Evolutionary conservation across 2,888 invertebrate genomes (phyloP).

Genomic region (Microctonus brassicae): DNA sequence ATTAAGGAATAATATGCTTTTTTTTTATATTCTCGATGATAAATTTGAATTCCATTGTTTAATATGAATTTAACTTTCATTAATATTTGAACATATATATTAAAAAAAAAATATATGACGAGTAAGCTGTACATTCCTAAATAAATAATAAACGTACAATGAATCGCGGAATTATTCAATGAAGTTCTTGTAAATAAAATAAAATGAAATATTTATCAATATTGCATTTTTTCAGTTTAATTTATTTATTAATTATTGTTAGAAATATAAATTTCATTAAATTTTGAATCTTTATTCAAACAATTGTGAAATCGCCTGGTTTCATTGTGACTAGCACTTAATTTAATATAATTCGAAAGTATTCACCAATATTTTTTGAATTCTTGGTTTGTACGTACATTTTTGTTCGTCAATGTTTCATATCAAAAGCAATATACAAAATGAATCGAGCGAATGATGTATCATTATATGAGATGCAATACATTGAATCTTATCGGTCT

Average conservation of each 20-base stretch:
- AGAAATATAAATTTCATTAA: background rate
- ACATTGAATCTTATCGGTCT: no score
- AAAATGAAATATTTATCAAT: slow-evolving; percentile 49
- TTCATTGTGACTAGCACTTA: slow-evolving; percentile 5
- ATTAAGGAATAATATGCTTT: no score
- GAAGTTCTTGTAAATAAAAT: slow-evolving; percentile 43
- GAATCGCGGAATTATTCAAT: background rate
- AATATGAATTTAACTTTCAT: background rate
- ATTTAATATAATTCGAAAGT: background rate
- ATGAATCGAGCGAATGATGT: no score
- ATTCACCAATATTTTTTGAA: no score
- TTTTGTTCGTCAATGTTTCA: no score
- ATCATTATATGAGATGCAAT: no score
- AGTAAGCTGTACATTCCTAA: slow-evolving; percentile 14
- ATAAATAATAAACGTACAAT: background rate
- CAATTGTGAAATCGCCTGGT: background rate
- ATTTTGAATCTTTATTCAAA: no score
- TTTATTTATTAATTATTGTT: background rate
- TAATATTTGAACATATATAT: background rate
- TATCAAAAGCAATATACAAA: no score
- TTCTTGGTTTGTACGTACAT: no score
- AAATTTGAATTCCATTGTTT: no score
- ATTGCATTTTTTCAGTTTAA: background rate
- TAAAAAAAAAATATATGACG: no score
- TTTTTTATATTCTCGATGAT: no score